Percentiles rank a stretch among this genome's conserved stretches.
Conservation (phyloP, 2,888 invertebrate genomes). For the Philhelius pedissequus region DNA sequence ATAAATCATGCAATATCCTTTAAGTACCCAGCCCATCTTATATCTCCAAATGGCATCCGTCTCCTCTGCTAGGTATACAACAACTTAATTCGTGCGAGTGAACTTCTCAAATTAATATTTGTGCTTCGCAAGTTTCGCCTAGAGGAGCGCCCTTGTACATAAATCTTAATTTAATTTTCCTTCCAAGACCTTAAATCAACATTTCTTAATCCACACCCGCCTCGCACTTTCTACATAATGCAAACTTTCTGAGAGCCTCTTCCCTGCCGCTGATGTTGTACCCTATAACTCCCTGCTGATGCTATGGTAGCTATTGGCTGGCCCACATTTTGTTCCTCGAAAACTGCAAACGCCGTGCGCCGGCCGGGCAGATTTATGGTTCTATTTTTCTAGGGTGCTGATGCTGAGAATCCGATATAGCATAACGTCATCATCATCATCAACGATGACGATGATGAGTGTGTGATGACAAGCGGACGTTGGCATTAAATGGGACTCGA, state of each 20-base stretch:
- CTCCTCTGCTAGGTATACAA: conserved; percentile 1
- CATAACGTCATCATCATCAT: conserved; percentile 21
- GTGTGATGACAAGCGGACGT: conserved; percentile 62
- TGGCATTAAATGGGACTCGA: conserved; percentile 64
- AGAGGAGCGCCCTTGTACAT: conserved; percentile 36
- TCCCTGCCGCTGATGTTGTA: too few species aligned
- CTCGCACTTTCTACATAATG: background rate
- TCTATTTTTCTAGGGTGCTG: conserved; percentile 41
- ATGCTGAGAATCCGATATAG: conserved; percentile 43
- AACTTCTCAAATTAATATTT: conserved; percentile 66
- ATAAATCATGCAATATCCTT: conserved; percentile 4
- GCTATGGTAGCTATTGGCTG: conserved; percentile 40
- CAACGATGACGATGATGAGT: conserved; percentile 23
- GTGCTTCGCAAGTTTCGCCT: conserved; percentile 53
- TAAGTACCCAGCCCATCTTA: background rate
- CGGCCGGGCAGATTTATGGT: conserved; percentile 16
- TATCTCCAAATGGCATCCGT: background rate
- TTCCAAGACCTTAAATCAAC: conserved; percentile 68
- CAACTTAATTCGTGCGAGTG: conserved; percentile 44
- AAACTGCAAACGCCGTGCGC: conserved; percentile 48
- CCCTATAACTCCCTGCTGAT: background rate
- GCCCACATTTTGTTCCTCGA: conserved; percentile 47
- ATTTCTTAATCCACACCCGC: conserved; percentile 59
- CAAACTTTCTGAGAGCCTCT: conserved; percentile 24
- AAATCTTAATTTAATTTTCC: conserved; percentile 69